Base-by-base conservation (phyloP, 1,140 invertebrate species). In the Globodera ellingtonae region DNA sequence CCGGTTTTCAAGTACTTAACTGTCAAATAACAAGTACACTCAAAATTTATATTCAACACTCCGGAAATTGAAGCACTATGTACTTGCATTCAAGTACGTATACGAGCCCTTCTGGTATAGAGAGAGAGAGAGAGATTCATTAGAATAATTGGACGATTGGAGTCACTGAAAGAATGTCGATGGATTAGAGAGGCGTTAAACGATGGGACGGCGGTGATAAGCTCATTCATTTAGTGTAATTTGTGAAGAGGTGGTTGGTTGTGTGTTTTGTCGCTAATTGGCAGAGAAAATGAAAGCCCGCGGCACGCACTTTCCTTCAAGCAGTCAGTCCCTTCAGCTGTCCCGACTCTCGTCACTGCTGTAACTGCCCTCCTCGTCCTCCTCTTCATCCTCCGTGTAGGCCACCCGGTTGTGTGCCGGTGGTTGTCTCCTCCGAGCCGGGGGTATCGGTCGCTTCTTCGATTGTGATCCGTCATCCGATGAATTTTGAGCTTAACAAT, bases 311-410 rank as follows among this genome's bases (percentile, higher is more conserved):
- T 6, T 62, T 62, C 35, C 35, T 35, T 35, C 35, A 35, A 35
- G 35, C 35, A 35, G n/a, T n/a, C n/a, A 8, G 56, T 18, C 15
- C 1, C 13, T 62, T 77, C 48, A 77, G 48, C 75, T 77, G 48
- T 24, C 75, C 18, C 69, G 24, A 48, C 75, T 77, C 69, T 77
- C 75, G 8, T 65, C 52, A 48, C 75, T 77, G 69, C 52, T 66
- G 69, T 46, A 62, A 59, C 44, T 44, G 67, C 24, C 56, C 18
- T 76, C 62, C 9, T 76, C 75, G 4, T 76, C 75, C 21, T 50
- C 65, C 65, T 77, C 74, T 47, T 76, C 74, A 10, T 76, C 75
- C 48, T 77, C 75, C 47, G 75, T 77, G 69, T 67, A 77, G 35
- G 78, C 78, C 56, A 66, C 69, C 13, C 78, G 10, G 8, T 62